phyloP scores from a whole-genome alignment of 2,113 vertebrate species.

The Halcyon malimbica region DNA sequence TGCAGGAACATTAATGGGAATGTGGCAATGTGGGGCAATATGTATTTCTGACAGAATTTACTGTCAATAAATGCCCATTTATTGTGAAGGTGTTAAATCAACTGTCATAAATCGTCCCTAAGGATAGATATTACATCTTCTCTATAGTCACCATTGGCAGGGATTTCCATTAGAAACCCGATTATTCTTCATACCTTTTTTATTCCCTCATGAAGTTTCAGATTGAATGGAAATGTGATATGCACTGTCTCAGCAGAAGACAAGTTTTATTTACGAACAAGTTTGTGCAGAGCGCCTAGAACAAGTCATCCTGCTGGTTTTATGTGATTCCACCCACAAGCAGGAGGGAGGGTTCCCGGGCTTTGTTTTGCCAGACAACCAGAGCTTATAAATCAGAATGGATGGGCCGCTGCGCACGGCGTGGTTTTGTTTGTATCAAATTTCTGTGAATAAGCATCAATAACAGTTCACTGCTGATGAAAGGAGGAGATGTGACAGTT shows the following conservation, averaged over 20 bases:
- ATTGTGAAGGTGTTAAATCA: slow-evolving; percentile 40
- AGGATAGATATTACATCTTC: slow-evolving; percentile 6
- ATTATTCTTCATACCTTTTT: neutral
- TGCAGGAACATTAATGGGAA: neutral
- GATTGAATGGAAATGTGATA: neutral
- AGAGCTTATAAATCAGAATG: neutral
- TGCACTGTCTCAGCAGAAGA: neutral
- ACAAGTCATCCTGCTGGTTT: neutral
- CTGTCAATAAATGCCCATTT: slow-evolving; percentile 48
- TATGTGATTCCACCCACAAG: slow-evolving; percentile 9
- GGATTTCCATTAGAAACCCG: slow-evolving; percentile 32
- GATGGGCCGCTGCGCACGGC: neutral
- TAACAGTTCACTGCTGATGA: neutral
- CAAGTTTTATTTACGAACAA: slow-evolving; percentile 23
- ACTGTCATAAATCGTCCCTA: neutral
- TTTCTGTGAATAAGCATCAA: slow-evolving; percentile 13
- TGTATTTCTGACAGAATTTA: slow-evolving; percentile 5
- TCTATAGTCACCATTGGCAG: neutral
- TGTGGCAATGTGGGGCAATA: neutral
- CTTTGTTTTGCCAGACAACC: neutral
- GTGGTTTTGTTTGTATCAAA: neutral
- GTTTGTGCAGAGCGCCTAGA: neutral
- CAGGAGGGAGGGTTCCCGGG: slow-evolving; percentile 28
- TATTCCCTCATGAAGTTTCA: slow-evolving; percentile 24
- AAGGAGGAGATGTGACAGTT: neutral